These are phyloP conservation scores for Dryadula phaetusa DNA, from an alignment of 2,888 invertebrate genomes.

Conservation along the genomic window DNA sequence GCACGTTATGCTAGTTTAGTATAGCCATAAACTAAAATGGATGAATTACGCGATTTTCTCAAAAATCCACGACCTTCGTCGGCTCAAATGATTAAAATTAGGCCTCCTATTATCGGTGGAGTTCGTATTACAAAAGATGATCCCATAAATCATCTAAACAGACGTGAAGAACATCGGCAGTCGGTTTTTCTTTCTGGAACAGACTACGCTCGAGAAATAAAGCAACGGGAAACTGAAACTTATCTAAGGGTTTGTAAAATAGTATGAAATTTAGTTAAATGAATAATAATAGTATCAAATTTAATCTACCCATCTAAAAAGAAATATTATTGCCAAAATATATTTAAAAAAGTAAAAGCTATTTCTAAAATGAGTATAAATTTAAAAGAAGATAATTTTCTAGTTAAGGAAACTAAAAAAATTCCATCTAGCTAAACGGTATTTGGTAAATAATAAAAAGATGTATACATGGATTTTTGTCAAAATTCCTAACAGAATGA, in stretches of 20 bases:
- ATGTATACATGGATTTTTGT: background rate
- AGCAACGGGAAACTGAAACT: slow-evolving; percentile 61
- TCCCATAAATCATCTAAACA: slow-evolving; percentile 56
- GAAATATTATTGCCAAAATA: background rate
- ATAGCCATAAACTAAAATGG: slow-evolving; percentile 54
- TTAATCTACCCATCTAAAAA: background rate
- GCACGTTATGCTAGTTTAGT: background rate
- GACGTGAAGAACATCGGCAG: slow-evolving; percentile 66
- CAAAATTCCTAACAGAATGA: slow-evolving; percentile 57
- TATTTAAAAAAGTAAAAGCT: too few relatives aligned
- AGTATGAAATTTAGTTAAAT: too few relatives aligned
- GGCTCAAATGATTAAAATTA: slow-evolving; percentile 61
- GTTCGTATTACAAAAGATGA: slow-evolving; percentile 64
- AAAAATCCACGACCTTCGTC: slow-evolving; percentile 63
- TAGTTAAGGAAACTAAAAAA: too few relatives aligned
- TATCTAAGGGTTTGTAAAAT: slow-evolving; percentile 62
- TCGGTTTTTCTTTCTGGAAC: slow-evolving; percentile 63
- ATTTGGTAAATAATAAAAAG: too few relatives aligned
- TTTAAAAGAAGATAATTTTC: too few relatives aligned
- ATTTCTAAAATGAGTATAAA: too few relatives aligned
- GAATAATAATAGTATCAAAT: background rate
- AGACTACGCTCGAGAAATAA: slow-evolving; percentile 67
- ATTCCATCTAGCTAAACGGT: too few relatives aligned
- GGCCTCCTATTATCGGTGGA: slow-evolving; percentile 69
- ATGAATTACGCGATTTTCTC: slow-evolving; percentile 71